Base-by-base conservation (phyloP, 1,140 invertebrate genomes). In the Tyrophagus putrescentiae region DNA sequence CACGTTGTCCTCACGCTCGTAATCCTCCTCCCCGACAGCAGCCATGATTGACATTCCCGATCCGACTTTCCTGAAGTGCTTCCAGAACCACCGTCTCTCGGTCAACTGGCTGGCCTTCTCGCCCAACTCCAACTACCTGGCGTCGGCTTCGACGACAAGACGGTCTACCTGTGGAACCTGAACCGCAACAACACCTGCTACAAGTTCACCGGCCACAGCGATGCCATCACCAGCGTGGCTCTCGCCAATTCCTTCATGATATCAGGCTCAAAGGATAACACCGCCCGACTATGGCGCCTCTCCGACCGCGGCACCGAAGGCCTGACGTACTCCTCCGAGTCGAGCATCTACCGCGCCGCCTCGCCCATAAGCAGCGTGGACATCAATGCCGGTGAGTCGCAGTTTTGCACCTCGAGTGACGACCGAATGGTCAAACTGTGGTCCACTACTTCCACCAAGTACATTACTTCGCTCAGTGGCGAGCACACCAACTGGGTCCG, bases 81-180 rank as follows among this genome's bases (percentile, higher is more conserved):
- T 54, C 13, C 52, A 54, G 25, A 54, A 54, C 33, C 57, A 59
- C 27, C 34, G 39, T 28, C 18, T 23, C 16, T n/a, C 57, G 33
- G 50, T 60, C 33, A 60, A 60, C 54, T 60, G 45, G 50, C 16
- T 60, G 16, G 7, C 45, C n/a, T 62, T 62, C 23, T 62, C 60
- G 33, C 58, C 57, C 3, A 31, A 62, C 27, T 34, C 57, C 3
- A 42, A 60, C 18, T 23, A 87, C 25, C 75, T 92, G 60, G 82
- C 82, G n/a, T 89, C 87, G 0, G 85, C 84, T 65, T 82, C 84
- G 88, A 93, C 74, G 89, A 94, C 70, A 87, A 84, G 70, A 84
- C 84, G 0, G 75, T 88, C n/a, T 81, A 81, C 69, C 69, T 93
- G 6, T 92, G 69, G 63, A 23, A 13, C n/a, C 16, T 62, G 48